A percentile compares a stretch with the other conserved stretches of the same genome.
These are phyloP conservation scores for Acronicta alni DNA, from an alignment of 2,888 invertebrate genomes.

Conservation along the genomic window DNA sequence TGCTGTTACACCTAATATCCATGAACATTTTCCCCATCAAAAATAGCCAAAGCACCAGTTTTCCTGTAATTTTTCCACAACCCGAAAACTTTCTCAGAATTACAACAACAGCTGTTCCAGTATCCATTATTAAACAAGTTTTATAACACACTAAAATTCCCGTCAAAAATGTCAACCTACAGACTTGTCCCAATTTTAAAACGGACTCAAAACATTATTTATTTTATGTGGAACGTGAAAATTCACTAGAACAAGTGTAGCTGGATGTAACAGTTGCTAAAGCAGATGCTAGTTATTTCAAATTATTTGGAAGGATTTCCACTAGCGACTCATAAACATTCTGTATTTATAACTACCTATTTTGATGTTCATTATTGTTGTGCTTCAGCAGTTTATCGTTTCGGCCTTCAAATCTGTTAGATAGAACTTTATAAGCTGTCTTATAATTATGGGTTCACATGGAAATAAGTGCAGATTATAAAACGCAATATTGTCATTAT, in stretches of 20 bases:
- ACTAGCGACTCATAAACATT: slow-evolving; percentile 55
- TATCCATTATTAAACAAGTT: slow-evolving; percentile 52
- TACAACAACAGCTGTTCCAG: slow-evolving; percentile 51
- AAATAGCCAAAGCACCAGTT: slow-evolving; percentile 11
- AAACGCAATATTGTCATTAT: slow-evolving; percentile 15
- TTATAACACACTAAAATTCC: slow-evolving; percentile 52
- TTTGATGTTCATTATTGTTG: slow-evolving; percentile 62
- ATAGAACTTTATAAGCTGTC: slow-evolving; percentile 20
- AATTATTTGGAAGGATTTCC: slow-evolving; percentile 49
- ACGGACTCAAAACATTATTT: slow-evolving; percentile 57
- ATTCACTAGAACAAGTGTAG: slow-evolving; percentile 40
- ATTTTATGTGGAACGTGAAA: slow-evolving; percentile 57
- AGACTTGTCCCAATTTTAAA: slow-evolving; percentile 48
- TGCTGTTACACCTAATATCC: slow-evolving; percentile 2
- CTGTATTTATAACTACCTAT: slow-evolving; percentile 62
- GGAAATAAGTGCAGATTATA: slow-evolving; percentile 17
- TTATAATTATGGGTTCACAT: slow-evolving; percentile 18
- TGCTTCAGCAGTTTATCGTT: slow-evolving; percentile 52
- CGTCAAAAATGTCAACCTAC: slow-evolving; percentile 60
- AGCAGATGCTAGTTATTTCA: slow-evolving; percentile 28
- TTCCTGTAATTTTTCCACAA: slow-evolving; percentile 29
- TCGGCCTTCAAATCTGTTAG: slow-evolving; percentile 46
- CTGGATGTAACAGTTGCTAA: slow-evolving; percentile 17
- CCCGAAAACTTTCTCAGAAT: slow-evolving; percentile 38
- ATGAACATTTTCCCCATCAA: background rate